These are phyloP conservation scores for Volucella bombylans DNA, from an alignment of 2,888 invertebrate genomes.

Conservation along the genomic window DNA sequence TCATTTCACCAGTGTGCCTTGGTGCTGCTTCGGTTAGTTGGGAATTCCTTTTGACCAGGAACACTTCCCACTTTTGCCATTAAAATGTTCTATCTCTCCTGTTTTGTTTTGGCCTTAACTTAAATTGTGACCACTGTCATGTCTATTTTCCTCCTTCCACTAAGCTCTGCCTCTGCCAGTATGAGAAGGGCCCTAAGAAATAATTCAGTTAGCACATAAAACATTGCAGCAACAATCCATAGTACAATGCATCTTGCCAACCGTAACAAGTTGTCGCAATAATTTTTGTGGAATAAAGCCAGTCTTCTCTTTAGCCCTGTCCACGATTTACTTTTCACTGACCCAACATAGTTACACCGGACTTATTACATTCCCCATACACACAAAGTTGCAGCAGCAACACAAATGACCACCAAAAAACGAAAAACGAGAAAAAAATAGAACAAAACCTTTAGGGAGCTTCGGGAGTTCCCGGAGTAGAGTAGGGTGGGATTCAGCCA, in stretches of 20 bases:
- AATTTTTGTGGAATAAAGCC: conserved; percentile 73
- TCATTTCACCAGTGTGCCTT: conserved; percentile 1
- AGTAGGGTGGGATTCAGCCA: neutral
- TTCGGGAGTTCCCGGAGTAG: too few species aligned
- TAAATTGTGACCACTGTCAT: conserved; percentile 72
- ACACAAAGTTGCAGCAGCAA: conserved; percentile 66
- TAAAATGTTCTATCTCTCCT: conserved; percentile 57
- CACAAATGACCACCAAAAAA: conserved; percentile 69
- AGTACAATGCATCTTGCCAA: conserved; percentile 75
- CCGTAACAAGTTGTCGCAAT: conserved; percentile 77
- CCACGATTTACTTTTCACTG: neutral
- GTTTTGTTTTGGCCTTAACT: conserved; percentile 39
- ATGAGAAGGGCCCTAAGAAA: conserved; percentile 30
- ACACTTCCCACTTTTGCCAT: conserved; percentile 61
- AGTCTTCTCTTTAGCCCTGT: conserved; percentile 19
- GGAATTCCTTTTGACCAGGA: conserved; percentile 69
- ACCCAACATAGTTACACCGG: conserved; percentile 10
- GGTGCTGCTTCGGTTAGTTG: conserved; percentile 50
- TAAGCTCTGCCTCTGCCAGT: neutral
- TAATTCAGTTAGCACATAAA: conserved; percentile 74
- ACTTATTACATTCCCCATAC: conserved; percentile 69
- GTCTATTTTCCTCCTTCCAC: conserved; percentile 1
- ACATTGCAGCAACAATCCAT: conserved; percentile 72
- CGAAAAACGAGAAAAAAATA: conserved; percentile 22
- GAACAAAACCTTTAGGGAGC: neutral